These are phyloP conservation scores for Scaptomyza flava DNA, from an alignment of 2,888 invertebrate species.

Conservation along the genomic window DNA sequence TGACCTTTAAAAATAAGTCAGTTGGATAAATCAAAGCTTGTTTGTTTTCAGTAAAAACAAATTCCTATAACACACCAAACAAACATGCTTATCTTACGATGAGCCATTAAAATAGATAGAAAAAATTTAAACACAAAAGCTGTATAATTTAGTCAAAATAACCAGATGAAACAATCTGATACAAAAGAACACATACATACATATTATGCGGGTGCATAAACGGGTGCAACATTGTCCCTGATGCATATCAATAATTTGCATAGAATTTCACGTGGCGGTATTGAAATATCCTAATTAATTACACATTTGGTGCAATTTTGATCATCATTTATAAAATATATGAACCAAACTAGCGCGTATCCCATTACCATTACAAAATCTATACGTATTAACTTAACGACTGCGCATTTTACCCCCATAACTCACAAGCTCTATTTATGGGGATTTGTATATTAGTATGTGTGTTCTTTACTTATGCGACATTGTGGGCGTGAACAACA, in stretches of 20 bases:
- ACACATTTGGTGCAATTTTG: slow-evolving; percentile 58
- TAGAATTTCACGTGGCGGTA: slow-evolving; percentile 40
- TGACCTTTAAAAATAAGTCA: neutral
- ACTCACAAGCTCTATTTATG: slow-evolving; percentile 69
- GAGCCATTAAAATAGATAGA: slow-evolving; percentile 16
- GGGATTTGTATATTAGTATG: slow-evolving; percentile 10
- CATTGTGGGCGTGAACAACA: slow-evolving; percentile 58
- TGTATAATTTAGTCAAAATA: slow-evolving; percentile 25
- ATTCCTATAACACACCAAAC: neutral
- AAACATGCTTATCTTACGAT: slow-evolving; percentile 14
- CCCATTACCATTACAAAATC: slow-evolving; percentile 10
- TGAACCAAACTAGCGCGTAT: neutral
- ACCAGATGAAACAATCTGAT: slow-evolving; percentile 1
- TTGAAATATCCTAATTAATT: slow-evolving; percentile 71
- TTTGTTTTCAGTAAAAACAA: slow-evolving; percentile 33
- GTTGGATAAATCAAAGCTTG: slow-evolving; percentile 48
- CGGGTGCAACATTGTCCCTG: slow-evolving; percentile 22
- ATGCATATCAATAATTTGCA: slow-evolving; percentile 55
- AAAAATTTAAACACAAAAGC: slow-evolving; percentile 14
- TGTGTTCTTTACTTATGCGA: slow-evolving; percentile 18
- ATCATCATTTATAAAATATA: slow-evolving; percentile 44
- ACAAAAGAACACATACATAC: neutral
- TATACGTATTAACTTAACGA: slow-evolving; percentile 39
- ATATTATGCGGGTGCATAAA: slow-evolving; percentile 4
- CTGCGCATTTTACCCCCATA: slow-evolving; percentile 59